These are phyloP conservation scores for Caenorhabditis auriculariae DNA, from an alignment of 2,888 invertebrate genomes.

Conservation along the genomic window DNA sequence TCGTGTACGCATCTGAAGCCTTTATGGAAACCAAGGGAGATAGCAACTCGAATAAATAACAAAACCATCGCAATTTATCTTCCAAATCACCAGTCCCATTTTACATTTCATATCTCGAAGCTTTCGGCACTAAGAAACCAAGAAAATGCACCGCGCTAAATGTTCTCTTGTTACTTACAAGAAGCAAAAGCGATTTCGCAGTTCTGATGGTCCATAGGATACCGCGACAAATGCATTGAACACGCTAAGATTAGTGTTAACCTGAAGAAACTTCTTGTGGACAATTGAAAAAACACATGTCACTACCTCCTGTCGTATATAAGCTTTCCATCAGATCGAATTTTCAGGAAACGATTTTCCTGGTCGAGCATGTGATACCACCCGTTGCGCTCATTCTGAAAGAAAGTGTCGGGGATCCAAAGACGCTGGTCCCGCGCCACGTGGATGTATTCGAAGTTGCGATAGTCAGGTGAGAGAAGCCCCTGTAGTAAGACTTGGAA, in stretches of 20 bases:
- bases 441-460: conserved; percentile 52
- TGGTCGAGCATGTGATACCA: conserved; percentile 62
- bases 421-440: conserved; percentile 55
- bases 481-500: conserved; percentile 1
- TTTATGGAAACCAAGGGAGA: background rate
- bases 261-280: conserved; percentile 10
- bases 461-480: conserved; percentile 39
- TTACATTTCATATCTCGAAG: too few relatives aligned
- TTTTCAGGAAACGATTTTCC: conserved; percentile 59
- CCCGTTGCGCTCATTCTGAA: conserved; percentile 60
- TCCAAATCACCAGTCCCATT: conserved; percentile 1
- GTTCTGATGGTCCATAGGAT: conserved; percentile 63
- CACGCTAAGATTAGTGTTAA: conserved; percentile 61
- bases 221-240: conserved; percentile 60
- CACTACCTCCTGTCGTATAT: conserved; percentile 55
- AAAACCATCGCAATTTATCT: too few relatives aligned
- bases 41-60: background rate
- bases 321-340: conserved; percentile 60
- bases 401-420: conserved; percentile 61
- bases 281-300: background rate
- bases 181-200: conserved; percentile 63
- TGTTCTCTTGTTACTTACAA: conserved; percentile 45
- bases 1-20: conserved; percentile 89
- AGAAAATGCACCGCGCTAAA: background rate
- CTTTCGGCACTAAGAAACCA: conserved; percentile 2